Evolutionary conservation across 2,888 invertebrate species (phyloP).

Genomic region (Andrena camellia): DNA sequence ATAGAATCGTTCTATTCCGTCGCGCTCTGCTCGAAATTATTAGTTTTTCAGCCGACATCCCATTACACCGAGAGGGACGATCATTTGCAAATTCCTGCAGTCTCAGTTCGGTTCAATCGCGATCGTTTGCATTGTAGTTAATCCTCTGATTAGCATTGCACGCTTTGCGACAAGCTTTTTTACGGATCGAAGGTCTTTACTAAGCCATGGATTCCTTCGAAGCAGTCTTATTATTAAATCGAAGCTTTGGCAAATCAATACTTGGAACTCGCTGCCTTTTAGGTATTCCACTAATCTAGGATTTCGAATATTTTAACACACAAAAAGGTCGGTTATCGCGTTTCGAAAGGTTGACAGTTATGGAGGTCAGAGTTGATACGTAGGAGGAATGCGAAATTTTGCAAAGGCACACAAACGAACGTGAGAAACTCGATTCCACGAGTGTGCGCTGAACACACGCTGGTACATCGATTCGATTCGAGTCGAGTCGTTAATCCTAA

Average conservation of each 20-base stretch:
- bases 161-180: constrained; percentile 20
- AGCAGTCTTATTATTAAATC: too few species aligned
- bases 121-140: constrained; percentile 20
- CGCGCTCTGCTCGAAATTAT: constrained; percentile 12
- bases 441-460: not conserved
- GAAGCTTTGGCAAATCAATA: too few species aligned
- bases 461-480: constrained; percentile 39
- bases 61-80: constrained; percentile 6
- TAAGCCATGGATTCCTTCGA: too few species aligned
- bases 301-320: too few species aligned
- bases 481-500: constrained; percentile 53
- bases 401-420: not conserved
- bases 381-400: constrained; percentile 16
- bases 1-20: constrained; percentile 15
- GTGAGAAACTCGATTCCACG: constrained; percentile 21
- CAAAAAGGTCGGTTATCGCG: too few species aligned
- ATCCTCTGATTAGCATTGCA: constrained; percentile 49
- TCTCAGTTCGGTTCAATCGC: constrained; percentile 10
- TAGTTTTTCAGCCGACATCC: constrained; percentile 18
- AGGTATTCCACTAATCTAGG: too few species aligned
- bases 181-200: too few species aligned
- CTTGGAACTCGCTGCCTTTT: too few species aligned
- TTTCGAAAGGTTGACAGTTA: too few species aligned
- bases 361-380: not conserved
- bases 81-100: constrained; percentile 38